A percentile compares a stretch with the other conserved stretches of the same genome.
Conservation (phyloP, 2,888 invertebrate genomes). For the Limenitis camilla region DNA sequence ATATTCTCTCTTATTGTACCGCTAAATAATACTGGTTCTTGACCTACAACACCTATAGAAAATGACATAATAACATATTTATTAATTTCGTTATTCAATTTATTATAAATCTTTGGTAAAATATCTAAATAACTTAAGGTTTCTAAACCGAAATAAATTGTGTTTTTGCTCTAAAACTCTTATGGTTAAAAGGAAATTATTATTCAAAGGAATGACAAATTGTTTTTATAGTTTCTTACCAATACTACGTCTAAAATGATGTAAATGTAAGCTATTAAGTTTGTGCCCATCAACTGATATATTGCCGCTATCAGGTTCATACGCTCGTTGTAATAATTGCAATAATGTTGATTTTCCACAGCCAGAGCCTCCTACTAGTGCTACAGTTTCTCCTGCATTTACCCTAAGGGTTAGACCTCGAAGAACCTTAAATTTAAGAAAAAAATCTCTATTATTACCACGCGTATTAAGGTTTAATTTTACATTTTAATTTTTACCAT, state of each 20-base stretch:
- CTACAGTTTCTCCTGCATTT: constrained; percentile 79
- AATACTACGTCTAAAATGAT: constrained; percentile 52
- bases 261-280: constrained; percentile 77
- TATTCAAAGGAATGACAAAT: background rate
- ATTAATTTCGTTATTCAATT: too few relatives aligned
- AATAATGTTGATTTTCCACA: constrained; percentile 88
- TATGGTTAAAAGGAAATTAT: too few relatives aligned
- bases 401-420: constrained; percentile 77
- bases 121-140: too few relatives aligned
- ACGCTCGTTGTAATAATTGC: constrained; percentile 83
- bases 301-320: constrained; percentile 76
- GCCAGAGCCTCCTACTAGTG: constrained; percentile 82
- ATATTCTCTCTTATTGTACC: constrained; percentile 82
- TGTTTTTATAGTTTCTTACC: constrained; percentile 34
- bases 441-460: too few relatives aligned
- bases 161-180: too few relatives aligned
- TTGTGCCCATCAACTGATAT: constrained; percentile 77
- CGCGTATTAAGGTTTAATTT: too few relatives aligned
- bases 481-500: too few relatives aligned
- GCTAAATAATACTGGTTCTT: constrained; percentile 90
- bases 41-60: constrained; percentile 83
- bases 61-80: too few relatives aligned
- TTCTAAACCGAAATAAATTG: too few relatives aligned
- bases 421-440: constrained; percentile 66
- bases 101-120: too few relatives aligned